Percentiles rank a stretch among this genome's conserved stretches.
Conservation (phyloP, 37 sponge, comb jelly and placozoan species). For the Aplysina aerophoba region DNA sequence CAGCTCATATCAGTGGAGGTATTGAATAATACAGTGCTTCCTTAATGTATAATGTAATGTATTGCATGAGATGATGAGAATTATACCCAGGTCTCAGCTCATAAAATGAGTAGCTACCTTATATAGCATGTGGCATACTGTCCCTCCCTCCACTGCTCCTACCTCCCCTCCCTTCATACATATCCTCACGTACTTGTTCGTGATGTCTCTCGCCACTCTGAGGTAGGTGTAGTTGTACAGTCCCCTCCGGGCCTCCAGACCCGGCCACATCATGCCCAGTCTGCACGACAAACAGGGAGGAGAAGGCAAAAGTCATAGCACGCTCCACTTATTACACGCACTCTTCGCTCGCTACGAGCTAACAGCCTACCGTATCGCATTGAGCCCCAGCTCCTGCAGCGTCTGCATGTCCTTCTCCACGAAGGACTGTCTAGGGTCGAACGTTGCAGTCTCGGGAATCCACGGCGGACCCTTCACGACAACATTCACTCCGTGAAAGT, state of each 20-base stretch:
- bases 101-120: no score
- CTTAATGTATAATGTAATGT: no score
- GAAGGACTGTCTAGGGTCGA: slow-evolving; percentile 76
- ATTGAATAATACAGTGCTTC: no score
- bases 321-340: neutral
- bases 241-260: slow-evolving; percentile 81
- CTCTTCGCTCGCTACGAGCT: no score
- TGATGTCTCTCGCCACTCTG: slow-evolving; percentile 38
- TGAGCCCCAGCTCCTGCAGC: slow-evolving; percentile 71
- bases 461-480: slow-evolving; percentile 89
- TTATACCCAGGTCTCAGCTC: no score
- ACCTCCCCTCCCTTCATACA: no score
- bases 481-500: slow-evolving; percentile 89
- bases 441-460: slow-evolving; percentile 64
- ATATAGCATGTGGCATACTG: no score
- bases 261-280: slow-evolving; percentile 94
- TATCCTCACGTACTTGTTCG: neutral
- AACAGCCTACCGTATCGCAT: slow-evolving; percentile 75
- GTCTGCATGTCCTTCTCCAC: slow-evolving; percentile 76
- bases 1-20: neutral
- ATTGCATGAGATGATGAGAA: no score
- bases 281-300: slow-evolving; percentile 33
- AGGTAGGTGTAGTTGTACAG: slow-evolving; percentile 86
- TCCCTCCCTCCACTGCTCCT: no score
- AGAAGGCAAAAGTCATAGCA: neutral